Evolutionary conservation across 2,113 vertebrate species (phyloP).

Genomic region (Ranitomeya imitator): DNA sequence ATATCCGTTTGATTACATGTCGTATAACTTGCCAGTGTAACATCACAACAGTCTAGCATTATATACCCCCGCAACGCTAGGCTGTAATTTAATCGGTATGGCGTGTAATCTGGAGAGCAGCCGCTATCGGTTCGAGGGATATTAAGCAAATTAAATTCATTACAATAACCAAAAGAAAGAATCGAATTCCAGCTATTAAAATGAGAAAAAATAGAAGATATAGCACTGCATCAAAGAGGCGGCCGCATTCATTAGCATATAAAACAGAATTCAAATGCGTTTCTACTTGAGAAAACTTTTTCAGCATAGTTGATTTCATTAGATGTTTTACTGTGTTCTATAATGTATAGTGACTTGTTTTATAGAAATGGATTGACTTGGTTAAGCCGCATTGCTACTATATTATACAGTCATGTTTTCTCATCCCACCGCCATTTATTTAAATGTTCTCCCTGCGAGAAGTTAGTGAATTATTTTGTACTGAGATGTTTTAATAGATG

Average conservation of each 20-base stretch:
- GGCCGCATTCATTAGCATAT: slow-evolving; percentile 51
- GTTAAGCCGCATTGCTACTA: slow-evolving; percentile 42
- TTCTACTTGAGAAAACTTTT: slow-evolving; percentile 57
- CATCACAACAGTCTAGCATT: neutral
- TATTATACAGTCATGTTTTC: slow-evolving; percentile 54
- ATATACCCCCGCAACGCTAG: neutral
- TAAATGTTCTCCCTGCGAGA: slow-evolving; percentile 51
- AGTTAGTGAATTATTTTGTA: slow-evolving; percentile 49
- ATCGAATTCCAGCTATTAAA: slow-evolving; percentile 40
- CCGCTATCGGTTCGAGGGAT: neutral
- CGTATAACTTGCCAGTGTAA: neutral
- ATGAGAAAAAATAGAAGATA: slow-evolving; percentile 33
- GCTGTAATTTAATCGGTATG: slow-evolving; percentile 11
- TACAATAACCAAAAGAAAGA: slow-evolving; percentile 10
- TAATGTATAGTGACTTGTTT: slow-evolving; percentile 56
- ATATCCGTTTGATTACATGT: neutral
- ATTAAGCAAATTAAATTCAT: slow-evolving; percentile 47
- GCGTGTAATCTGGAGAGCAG: slow-evolving; percentile 5
- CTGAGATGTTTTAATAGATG: slow-evolving; percentile 47
- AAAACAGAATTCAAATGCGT: slow-evolving; percentile 54
- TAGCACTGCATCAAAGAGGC: slow-evolving; percentile 38
- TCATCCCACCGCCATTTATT: slow-evolving; percentile 48
- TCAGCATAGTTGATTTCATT: slow-evolving; percentile 53
- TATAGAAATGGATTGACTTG: slow-evolving; percentile 58
- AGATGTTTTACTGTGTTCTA: slow-evolving; percentile 54